Conservation (phyloP, 2,797 vertebrate species). For the Tolypeutes matacus region DNA sequence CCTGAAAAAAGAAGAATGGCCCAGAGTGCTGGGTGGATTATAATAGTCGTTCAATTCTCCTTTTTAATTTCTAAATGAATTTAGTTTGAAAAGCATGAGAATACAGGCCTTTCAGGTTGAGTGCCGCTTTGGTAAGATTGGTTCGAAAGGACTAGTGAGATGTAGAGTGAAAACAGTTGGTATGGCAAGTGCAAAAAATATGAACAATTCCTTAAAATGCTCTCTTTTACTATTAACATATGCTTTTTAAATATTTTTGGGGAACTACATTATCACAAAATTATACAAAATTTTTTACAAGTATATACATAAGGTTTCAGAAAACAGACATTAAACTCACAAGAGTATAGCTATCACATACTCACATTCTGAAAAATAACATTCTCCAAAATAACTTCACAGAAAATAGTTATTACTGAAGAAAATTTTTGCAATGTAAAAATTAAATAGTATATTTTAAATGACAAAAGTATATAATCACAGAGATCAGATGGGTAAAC, state of each 20-base stretch:
- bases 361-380: constrained; percentile 83
- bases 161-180: not conserved
- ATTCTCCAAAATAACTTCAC: constrained; percentile 86
- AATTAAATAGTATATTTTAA: constrained; percentile 88
- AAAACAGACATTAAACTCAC: constrained; percentile 90
- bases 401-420: constrained; percentile 86
- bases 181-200: constrained; percentile 27
- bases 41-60: not conserved
- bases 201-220: constrained; percentile 66
- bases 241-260: constrained; percentile 93
- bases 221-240: constrained; percentile 81
- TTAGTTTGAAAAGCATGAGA: constrained; percentile 48
- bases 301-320: constrained; percentile 95
- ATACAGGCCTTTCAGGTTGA: not conserved
- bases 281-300: constrained; percentile 98
- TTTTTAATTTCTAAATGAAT: constrained; percentile 42
- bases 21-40: not conserved
- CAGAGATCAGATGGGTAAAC: constrained; percentile 87
- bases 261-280: constrained; percentile 95
- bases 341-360: constrained; percentile 88
- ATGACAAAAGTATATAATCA: constrained; percentile 86
- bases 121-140: not conserved
- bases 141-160: not conserved
- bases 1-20: not conserved
- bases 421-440: constrained; percentile 89